Conservation (phyloP, 2,888 invertebrate genomes). For the Folsomia candida region DNA sequence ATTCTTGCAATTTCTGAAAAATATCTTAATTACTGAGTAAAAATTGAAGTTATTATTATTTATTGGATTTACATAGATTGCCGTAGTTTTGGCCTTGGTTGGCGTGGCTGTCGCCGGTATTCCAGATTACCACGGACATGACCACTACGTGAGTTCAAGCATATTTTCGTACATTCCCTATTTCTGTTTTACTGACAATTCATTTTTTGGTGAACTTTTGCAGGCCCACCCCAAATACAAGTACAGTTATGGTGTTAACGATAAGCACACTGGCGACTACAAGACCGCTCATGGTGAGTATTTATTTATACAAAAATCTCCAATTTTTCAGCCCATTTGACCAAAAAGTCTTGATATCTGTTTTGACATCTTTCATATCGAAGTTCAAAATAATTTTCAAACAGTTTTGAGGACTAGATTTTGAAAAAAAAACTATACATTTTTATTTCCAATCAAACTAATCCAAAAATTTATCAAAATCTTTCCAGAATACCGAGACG, state of each 20-base stretch:
- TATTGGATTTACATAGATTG: slow-evolving; percentile 26
- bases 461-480: background rate
- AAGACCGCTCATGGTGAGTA: slow-evolving; percentile 28
- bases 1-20: background rate
- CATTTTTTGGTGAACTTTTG: slow-evolving; percentile 10
- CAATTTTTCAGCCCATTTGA: too few species aligned
- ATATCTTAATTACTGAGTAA: too few species aligned
- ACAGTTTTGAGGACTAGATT: too few species aligned
- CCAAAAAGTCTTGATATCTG: too few species aligned
- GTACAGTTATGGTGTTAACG: slow-evolving; percentile 28
- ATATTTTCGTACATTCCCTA: background rate
- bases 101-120: slow-evolving; percentile 23
- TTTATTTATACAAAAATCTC: background rate
- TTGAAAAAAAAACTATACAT: too few species aligned
- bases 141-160: slow-evolving; percentile 18
- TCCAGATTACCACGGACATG: slow-evolving; percentile 1
- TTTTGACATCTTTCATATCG: too few species aligned
- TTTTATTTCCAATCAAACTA: background rate
- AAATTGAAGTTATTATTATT: too few species aligned
- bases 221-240: slow-evolving; percentile 31
- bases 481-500: slow-evolving; percentile 34
- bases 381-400: too few species aligned
- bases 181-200: background rate
- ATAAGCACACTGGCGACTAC: slow-evolving; percentile 35
- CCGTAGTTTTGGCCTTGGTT: slow-evolving; percentile 22